Evolutionary conservation across 2,113 vertebrate genomes (phyloP), one percentile per base, ranked within the genome.

Genomic region (Hydrolagus affinis): DNA sequence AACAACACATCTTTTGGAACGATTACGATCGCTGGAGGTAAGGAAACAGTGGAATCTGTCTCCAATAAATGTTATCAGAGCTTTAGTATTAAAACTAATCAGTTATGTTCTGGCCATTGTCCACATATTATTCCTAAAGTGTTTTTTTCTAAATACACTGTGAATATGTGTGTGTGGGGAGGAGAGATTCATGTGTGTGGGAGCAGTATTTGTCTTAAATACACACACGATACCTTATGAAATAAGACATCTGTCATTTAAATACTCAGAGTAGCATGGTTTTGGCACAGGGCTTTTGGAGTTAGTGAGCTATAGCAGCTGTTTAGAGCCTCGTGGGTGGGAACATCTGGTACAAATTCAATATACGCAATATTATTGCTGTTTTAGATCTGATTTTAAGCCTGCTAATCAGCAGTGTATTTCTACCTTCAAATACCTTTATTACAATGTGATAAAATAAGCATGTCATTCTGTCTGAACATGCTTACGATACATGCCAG

Each of bases 21-120:
- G 94, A 87, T 87, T 97, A 87, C 95, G 94, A 90, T 90, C 92
- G 89, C 90, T 97, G 86, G 95, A 97, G 96, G 96, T 97, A 95
- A 93, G 93, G 87, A 89, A 69, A 28, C 21, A 66, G 9, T 80
- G 17, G 21, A 11, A 19, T 75, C 56, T 75, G 32, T 75, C 73
- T 56, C 32, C 73, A 75, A 9, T 64, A 68, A 21, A 64, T 83
- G 28, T 60, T 11, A 83, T 21, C 60, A 28, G 44, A 44, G 44
- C 44, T 44, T 44, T 44, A 60, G 28, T 30, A 64, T 64, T 1
- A 83, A 62, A 83, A 83, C 11, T 83, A 19, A 83, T 64, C 60
- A 32, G 25, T 4, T 19, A 32, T 83, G 12, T 83, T 19, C 57
- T 15, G n/a, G 57, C 59, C 14, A 66, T 66, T 25, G 30, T 32